Base-by-base conservation (phyloP, 1,140 invertebrate genomes). In the Caerostris darwini region DNA sequence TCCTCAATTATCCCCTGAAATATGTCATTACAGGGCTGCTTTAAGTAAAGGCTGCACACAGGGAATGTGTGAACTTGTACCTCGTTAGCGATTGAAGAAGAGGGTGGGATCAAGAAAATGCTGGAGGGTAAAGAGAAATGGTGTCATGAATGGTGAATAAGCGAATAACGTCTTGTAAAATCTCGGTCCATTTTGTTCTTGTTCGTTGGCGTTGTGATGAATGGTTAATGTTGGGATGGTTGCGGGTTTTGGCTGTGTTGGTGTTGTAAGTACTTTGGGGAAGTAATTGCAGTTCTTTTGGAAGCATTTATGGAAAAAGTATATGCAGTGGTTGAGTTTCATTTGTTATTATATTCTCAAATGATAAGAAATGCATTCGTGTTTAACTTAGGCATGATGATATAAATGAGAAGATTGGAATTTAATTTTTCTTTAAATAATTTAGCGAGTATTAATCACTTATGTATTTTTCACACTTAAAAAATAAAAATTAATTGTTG, bases 1-100 rank as follows among this genome's bases (percentile, higher is more conserved):
- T 77, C 50, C 69, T 34, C 69, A 77, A 77, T 77, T 77, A 77
- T 77, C 69, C n/a, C 69, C 69, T 53, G 69, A 77, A 77, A 77
- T 77, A 77, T 77, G 69, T 77, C 69, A 77, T 77, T 77, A 77
- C 69, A 34, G 69, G 3, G 50, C 69, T n/a, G n/a, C 61, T 14
- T 34, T 77, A 77, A 77, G 19, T 77, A 34, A n/a, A 71, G 69
- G n/a, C 34, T 8, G 67, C 3, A 12, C 19, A 34, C 10, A 14
- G 69, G 8, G 19, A 77, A 77, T 50, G 69, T 77, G 69, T 10
- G 50, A 77, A 77, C 50, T 53, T 10, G 34, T 12, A 34, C 50
- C 69, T 77, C 69, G 69, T 77, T 77, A 53, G 19, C 19, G 69
- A 77, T 34, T 77, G 10, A 50, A 77, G 69, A 77, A 77, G 69